phyloP scores from a whole-genome alignment of 2,113 vertebrate genomes.

The Strix aluco region DNA sequence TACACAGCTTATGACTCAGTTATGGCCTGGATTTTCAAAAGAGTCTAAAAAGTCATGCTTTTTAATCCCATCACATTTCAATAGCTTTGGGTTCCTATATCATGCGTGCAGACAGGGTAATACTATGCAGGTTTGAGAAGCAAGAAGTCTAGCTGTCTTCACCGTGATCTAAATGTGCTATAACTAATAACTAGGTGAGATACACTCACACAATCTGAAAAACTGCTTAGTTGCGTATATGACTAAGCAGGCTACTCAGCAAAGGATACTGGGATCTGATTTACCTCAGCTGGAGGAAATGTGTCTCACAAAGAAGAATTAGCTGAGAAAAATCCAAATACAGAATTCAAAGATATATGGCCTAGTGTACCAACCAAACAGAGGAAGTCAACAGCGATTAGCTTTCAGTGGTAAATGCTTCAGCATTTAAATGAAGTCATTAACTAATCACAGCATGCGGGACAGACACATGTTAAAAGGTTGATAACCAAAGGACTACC shows the following conservation, averaged over 20 bases:
- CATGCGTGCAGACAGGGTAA: neutral
- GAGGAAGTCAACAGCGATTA: neutral
- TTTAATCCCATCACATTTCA: conserved; percentile 36
- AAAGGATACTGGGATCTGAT: neutral
- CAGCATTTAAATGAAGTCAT: neutral
- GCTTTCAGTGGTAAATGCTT: neutral
- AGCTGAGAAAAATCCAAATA: neutral
- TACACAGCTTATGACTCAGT: neutral
- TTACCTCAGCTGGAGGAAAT: neutral
- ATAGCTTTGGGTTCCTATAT: neutral
- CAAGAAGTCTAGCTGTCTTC: neutral
- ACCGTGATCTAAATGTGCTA: neutral
- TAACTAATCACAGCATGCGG: neutral
- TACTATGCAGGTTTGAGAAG: neutral
- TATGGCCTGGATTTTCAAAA: conserved; percentile 23
- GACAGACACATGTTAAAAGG: neutral
- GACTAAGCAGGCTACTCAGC: conserved; percentile 1
- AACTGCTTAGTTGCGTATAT: conserved; percentile 4
- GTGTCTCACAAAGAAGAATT: neutral
- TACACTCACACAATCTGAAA: neutral
- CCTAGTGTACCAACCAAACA: neutral
- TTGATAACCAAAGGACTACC: neutral
- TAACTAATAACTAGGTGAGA: conserved; percentile 3
- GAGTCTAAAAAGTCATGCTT: neutral
- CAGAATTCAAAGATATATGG: neutral